Conservation (phyloP, 2,888 invertebrate genomes). For the Plebejus argus region DNA sequence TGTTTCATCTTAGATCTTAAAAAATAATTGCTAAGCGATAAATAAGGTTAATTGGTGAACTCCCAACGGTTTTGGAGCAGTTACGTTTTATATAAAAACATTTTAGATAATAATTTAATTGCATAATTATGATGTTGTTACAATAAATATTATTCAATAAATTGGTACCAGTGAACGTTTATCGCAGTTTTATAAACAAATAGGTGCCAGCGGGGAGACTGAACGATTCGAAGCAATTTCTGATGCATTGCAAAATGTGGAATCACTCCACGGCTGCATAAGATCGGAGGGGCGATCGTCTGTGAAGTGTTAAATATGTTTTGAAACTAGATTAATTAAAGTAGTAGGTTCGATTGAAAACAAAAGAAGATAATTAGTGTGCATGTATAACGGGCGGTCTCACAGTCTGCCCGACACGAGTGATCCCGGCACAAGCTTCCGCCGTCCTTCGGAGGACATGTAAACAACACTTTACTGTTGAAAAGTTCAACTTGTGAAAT, state of each 20-base stretch:
- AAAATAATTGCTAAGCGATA: constrained; percentile 11
- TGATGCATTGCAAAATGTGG: constrained; percentile 23
- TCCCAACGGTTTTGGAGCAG: constrained; percentile 8
- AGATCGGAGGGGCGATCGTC: not conserved
- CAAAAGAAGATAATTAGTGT: constrained; percentile 57
- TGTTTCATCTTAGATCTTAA: not conserved
- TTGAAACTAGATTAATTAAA: constrained; percentile 10
- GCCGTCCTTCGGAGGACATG: constrained; percentile 45
- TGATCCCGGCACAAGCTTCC: constrained; percentile 46
- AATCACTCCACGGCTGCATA: not conserved
- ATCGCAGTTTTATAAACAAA: constrained; percentile 15
- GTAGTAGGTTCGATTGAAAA: constrained; percentile 40
- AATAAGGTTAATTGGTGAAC: constrained; percentile 22
- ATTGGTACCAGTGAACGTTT: constrained; percentile 24
- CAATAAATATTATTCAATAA: constrained; percentile 19
- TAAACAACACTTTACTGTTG: constrained; percentile 42
- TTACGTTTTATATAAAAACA: constrained; percentile 8
- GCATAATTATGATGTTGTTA: constrained; percentile 11
- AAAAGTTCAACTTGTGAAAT: constrained; percentile 6
- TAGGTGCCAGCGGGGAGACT: not conserved
- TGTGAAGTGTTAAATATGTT: constrained; percentile 1
- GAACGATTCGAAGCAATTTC: not conserved
- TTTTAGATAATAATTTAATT: constrained; percentile 23
- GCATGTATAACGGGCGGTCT: constrained; percentile 50
- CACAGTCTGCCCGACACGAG: constrained; percentile 8